Conservation (phyloP, 2,888 invertebrate genomes). For the Eristalis tenax region DNA sequence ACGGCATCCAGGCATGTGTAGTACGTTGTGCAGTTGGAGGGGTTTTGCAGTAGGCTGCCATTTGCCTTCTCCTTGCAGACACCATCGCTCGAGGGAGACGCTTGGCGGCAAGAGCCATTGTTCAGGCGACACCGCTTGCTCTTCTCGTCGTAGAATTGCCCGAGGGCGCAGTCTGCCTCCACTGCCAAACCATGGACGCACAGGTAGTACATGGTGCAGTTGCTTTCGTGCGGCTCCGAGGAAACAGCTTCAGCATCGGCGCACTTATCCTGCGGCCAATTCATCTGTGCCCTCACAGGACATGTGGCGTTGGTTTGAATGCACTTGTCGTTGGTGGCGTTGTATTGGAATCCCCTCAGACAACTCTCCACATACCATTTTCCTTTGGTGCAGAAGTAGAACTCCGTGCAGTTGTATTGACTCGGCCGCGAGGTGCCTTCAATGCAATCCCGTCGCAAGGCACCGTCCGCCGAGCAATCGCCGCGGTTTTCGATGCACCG, state of each 20-base stretch:
- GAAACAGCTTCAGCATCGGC: slow-evolving; percentile 73
- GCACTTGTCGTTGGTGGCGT: slow-evolving; percentile 62
- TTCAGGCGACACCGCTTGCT: slow-evolving; percentile 76
- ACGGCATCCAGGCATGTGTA: slow-evolving; percentile 74
- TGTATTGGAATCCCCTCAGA: slow-evolving; percentile 75
- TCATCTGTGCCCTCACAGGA: not conserved
- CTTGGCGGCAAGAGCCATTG: slow-evolving; percentile 74
- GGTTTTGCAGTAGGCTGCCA: slow-evolving; percentile 72
- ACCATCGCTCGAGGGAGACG: slow-evolving; percentile 39
- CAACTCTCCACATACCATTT: slow-evolving; percentile 76
- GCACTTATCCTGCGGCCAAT: slow-evolving; percentile 61
- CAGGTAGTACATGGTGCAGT: slow-evolving; percentile 76
- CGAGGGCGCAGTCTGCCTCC: slow-evolving; percentile 74
- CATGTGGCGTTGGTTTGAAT: slow-evolving; percentile 20
- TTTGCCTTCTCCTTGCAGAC: slow-evolving; percentile 52
- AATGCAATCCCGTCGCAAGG: slow-evolving; percentile 74
- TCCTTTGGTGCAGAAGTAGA: slow-evolving; percentile 75
- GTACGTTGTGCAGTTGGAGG: slow-evolving; percentile 75
- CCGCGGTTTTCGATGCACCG: slow-evolving; percentile 72
- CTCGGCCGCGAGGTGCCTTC: slow-evolving; percentile 69
- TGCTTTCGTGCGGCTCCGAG: slow-evolving; percentile 73
- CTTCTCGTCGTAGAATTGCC: slow-evolving; percentile 75
- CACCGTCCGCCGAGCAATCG: slow-evolving; percentile 75
- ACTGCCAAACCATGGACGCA: slow-evolving; percentile 73
- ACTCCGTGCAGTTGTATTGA: slow-evolving; percentile 73